Percentiles rank a stretch among this genome's conserved stretches.
Evolutionary conservation across 1,140 invertebrate species (phyloP).

Genomic region (Lysiphlebus fabarum): DNA sequence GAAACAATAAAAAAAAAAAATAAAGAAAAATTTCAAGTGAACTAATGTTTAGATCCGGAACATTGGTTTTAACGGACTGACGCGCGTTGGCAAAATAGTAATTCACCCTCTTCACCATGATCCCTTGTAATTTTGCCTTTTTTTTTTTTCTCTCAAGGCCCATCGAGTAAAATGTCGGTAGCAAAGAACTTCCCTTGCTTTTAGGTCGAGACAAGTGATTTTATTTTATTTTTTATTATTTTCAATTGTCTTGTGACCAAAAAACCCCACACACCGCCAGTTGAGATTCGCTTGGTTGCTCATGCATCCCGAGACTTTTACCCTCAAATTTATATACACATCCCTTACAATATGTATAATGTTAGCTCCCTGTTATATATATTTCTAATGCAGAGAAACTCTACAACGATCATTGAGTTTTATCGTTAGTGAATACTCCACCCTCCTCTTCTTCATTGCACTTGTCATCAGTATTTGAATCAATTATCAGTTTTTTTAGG

Average conservation of each 20-base stretch:
- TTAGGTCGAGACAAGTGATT: conserved; percentile 52
- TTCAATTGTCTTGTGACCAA: conserved; percentile 48
- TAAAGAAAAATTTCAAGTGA: too few relatives aligned
- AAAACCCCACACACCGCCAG: conserved; percentile 26
- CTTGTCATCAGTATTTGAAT: conserved; percentile 26
- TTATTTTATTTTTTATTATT: conserved; percentile 23
- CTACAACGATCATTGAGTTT: conserved; percentile 26
- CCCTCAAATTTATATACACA: conserved; percentile 30
- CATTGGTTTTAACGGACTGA: conserved; percentile 48
- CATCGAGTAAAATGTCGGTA: conserved; percentile 8
- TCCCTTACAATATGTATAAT: conserved; percentile 11
- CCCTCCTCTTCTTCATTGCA: conserved; percentile 18
- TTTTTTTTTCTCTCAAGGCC: conserved; percentile 27
- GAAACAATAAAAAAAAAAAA: too few relatives aligned
- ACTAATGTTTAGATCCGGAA: conserved; percentile 36
- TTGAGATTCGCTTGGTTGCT: conserved; percentile 42
- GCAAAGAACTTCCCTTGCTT: conserved; percentile 28
- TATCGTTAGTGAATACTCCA: conserved; percentile 26
- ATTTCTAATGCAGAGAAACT: conserved; percentile 26
- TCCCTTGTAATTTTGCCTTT: conserved; percentile 4
- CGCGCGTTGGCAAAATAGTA: conserved; percentile 23
- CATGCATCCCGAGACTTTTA: conserved; percentile 48
- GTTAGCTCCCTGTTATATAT: conserved; percentile 12
- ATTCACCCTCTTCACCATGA: conserved; percentile 21
- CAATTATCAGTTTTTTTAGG: conserved; percentile 17